Evolutionary conservation across 2,888 invertebrate species (phyloP), one percentile per base, ranked within the genome.

Genomic region (Nomada goodeniana): DNA sequence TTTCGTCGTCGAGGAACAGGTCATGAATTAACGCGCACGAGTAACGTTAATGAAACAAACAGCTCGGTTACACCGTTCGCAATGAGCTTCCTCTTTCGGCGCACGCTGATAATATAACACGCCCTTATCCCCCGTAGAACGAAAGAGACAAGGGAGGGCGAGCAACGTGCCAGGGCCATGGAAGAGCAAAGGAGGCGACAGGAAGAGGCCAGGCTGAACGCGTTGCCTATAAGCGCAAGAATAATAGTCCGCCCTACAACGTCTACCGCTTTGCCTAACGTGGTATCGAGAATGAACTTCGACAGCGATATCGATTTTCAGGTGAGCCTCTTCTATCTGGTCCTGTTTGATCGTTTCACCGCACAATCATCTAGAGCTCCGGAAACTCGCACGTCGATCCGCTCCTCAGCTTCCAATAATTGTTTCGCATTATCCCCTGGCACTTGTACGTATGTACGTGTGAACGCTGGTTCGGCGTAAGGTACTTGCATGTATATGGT

Each of bases 211-310:
- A 89, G 90, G 72, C 86, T 91, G 63, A 88, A 89, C 75, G 76
- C 90, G 23, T 78, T 92, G 64, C 92, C 92, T 53, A 90, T 92
- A 26, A 89, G 79, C 65, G 92, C 92, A 26, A 89, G 84, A 75
- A 92, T 92, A 89, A 86, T 92, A 83, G 44, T 92, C 64, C 86
- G 64, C 29, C 73, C 88, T 60, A 20, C 57, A 50, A 18, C 20
- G n/a, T 59, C 77, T 68, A 29, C 68, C 26, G 9, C 55, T 64
- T 11, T 55, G 15, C 36, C 80, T 23, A 71, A 72, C 53, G 0
- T 73, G n/a, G 15, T 85, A 36, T 47, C 85, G 50, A 88, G 90
- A 59, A 47, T 4, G 15, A 85, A 73, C 53, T 87, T 88, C 44
- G 82, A 79, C 53, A 80, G 86, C 61, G 88, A 87, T 20, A 84